A percentile compares a stretch with the other conserved stretches of the same genome.
These are phyloP conservation scores for Orius insidiosus DNA, from an alignment of 1,140 invertebrate genomes.

Conservation along the genomic window DNA sequence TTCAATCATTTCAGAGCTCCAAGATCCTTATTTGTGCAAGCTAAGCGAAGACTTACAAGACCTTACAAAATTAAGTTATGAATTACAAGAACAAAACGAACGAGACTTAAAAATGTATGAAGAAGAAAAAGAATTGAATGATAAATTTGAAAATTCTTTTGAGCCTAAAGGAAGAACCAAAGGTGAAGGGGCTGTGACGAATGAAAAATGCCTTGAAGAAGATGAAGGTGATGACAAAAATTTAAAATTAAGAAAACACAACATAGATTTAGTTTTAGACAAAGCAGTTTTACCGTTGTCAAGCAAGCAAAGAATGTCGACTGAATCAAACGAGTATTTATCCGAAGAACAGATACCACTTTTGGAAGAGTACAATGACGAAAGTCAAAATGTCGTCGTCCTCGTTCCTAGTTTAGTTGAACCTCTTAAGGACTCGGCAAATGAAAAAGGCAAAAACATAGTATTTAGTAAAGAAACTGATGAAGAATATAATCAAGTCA, in stretches of 20 bases:
- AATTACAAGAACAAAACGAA: constrained; percentile 28
- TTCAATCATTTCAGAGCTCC: constrained; percentile 30
- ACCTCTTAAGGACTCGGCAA: neutral
- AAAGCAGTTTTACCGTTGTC: too few species aligned
- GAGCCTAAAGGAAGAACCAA: constrained; percentile 7
- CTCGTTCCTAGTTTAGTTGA: constrained; percentile 2
- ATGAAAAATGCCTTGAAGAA: constrained; percentile 15
- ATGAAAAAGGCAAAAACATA: neutral
- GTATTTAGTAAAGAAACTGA: neutral
- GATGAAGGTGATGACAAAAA: neutral
- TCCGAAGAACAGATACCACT: constrained; percentile 14
- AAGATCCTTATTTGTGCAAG: constrained; percentile 37
- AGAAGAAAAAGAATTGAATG: constrained; percentile 10
- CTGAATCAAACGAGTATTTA: constrained; percentile 1
- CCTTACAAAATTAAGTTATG: constrained; percentile 35
- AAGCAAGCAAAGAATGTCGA: too few species aligned
- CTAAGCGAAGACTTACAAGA: constrained; percentile 35
- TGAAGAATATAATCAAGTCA: neutral
- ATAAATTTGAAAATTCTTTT: neutral
- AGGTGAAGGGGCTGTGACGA: constrained; percentile 13
- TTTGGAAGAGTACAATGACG: constrained; percentile 11
- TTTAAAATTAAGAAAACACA: too few species aligned
- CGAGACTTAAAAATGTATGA: constrained; percentile 9
- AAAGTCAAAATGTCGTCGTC: neutral
- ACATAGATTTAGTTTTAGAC: neutral